Base-by-base conservation (phyloP, 2,797 vertebrate genomes). In the Sebastes matsubarae region DNA sequence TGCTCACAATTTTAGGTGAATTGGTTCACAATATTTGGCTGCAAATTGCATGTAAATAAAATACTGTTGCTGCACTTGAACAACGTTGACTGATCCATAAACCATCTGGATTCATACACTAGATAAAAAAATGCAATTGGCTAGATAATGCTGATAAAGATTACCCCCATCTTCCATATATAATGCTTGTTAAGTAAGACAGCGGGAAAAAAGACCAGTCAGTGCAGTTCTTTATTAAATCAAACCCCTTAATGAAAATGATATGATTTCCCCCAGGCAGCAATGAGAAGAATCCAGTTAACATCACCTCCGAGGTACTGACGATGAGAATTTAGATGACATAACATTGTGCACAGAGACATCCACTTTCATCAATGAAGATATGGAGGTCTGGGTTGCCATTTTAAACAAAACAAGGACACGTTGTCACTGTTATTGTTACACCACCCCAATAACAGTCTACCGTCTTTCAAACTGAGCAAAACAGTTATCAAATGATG, bases 141-240 rank as follows among this genome's bases (percentile, higher is more conserved):
- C 20, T 18, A 20, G 8, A 55, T 57, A 58, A 50, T 16, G 12
- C 20, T 60, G 27, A 4, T 2, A 38, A 30, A 30, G 5, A 16
- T 24, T n/a, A 64, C 9, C 11, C 29, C 71, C 8, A 52, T 11
- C 3, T 29, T 54, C 1, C 4, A 70, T 64, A 64, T 64, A 6
- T 67, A 27, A 61, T 61, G n/a, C 12, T 64, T 50, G 10, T 61
- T 25, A 91, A 90, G 50, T 57, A 90, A 1, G 6, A 86, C 83
- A 83, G 36, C 3, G 4, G 5, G 4, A 58, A 75, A 72, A 66
- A 77, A 72, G 6, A 58, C 13, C 14, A 79, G 66, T 71, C 38
- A 67, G 46, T 69, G 58, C 34, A 75, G 27, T 80, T 64, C 77
- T 93, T 91, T 92, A 95, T 94, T 94, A 38, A 86, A 87, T 70